Conservation (phyloP, 2,113 vertebrate species). For the Eleginops maclovinus region DNA sequence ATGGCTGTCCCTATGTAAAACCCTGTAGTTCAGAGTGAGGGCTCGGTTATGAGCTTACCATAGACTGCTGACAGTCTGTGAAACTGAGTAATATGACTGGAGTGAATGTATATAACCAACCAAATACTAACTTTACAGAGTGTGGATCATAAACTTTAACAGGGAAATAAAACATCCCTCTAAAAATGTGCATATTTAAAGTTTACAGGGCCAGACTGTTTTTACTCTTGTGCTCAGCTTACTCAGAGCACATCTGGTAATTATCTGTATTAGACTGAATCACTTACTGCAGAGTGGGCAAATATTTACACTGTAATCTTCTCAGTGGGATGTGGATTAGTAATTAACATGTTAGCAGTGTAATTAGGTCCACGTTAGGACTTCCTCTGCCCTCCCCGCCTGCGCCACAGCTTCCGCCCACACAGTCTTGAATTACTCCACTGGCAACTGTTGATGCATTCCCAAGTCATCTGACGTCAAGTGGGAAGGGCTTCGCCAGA, state of each 20-base stretch:
- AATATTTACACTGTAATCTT: constrained; percentile 53
- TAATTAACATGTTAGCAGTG: constrained; percentile 63
- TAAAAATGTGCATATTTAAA: neutral
- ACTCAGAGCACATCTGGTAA: constrained; percentile 31
- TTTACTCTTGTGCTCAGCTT: constrained; percentile 1
- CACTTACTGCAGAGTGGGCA: constrained; percentile 42
- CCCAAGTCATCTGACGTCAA: constrained; percentile 76
- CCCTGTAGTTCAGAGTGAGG: too few species aligned
- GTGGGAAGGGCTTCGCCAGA: constrained; percentile 66
- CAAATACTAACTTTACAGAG: too few species aligned
- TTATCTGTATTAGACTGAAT: constrained; percentile 17
- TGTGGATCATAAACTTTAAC: neutral
- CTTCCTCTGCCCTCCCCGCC: constrained; percentile 58
- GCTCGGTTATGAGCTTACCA: too few species aligned
- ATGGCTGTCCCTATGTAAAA: too few species aligned
- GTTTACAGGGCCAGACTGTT: neutral
- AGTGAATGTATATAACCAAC: too few species aligned
- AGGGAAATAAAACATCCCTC: neutral
- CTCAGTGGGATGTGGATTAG: constrained; percentile 68
- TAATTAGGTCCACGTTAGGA: constrained; percentile 71
- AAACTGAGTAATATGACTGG: too few species aligned
- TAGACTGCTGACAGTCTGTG: too few species aligned
- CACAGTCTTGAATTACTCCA: constrained; percentile 71
- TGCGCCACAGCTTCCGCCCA: constrained; percentile 68
- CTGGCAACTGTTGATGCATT: constrained; percentile 75